These are phyloP conservation scores for Lepidurus apus DNA, from an alignment of 1,140 invertebrate genomes.

Conservation along the genomic window DNA sequence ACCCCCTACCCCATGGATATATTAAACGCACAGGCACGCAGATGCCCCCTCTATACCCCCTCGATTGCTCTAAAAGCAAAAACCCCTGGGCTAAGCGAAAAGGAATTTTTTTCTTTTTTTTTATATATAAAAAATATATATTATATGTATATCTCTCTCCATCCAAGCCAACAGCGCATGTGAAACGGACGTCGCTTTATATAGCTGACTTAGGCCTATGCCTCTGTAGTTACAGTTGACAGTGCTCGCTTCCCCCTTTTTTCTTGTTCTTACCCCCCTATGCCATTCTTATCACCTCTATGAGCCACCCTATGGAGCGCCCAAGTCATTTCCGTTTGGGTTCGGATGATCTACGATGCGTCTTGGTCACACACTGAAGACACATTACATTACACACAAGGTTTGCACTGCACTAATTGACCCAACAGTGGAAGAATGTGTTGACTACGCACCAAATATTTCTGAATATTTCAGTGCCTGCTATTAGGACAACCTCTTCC, in stretches of 20 bases:
- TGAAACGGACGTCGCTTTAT: not conserved
- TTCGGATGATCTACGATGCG: not conserved
- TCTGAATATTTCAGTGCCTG: no score
- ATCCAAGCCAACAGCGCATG: not conserved
- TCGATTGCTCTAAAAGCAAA: not conserved
- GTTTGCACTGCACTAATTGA: not conserved
- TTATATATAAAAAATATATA: no score
- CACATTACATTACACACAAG: not conserved
- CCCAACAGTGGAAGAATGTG: not conserved
- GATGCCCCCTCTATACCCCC: not conserved
- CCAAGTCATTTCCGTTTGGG: not conserved
- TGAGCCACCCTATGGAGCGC: not conserved
- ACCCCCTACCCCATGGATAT: no score
- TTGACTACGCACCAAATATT: not conserved
- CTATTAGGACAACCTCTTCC: no score
- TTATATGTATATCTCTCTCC: no score
- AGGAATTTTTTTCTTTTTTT: not conserved
- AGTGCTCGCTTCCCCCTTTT: not conserved
- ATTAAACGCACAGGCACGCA: conserved; percentile 11
- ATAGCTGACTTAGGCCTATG: not conserved
- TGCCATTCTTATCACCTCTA: not conserved
- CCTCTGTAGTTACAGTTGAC: not conserved
- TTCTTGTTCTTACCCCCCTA: not conserved
- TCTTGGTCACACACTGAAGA: not conserved
- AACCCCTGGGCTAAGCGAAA: not conserved